phyloP scores from a whole-genome alignment of 2,888 invertebrate genomes.

The Phengaris arion region DNA sequence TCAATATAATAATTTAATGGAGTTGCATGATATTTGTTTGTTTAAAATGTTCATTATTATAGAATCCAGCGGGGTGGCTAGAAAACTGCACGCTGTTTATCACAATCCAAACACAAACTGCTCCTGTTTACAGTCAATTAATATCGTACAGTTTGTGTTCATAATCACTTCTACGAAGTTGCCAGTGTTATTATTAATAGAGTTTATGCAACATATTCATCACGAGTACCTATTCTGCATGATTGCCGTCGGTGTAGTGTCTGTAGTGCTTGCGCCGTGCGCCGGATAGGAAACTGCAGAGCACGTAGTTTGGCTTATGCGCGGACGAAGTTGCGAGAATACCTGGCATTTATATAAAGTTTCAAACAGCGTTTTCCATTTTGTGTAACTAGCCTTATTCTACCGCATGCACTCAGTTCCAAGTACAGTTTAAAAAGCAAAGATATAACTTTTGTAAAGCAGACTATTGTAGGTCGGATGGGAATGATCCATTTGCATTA shows the following conservation, averaged over 20 bases:
- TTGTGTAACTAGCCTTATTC: slow-evolving; percentile 29
- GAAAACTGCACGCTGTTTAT: background rate
- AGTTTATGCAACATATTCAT: slow-evolving; percentile 19
- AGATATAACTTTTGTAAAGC: slow-evolving; percentile 28
- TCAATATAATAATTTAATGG: background rate
- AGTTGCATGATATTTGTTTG: background rate
- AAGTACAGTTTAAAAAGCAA: slow-evolving; percentile 28
- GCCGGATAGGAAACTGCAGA: background rate
- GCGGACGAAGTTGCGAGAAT: slow-evolving; percentile 18
- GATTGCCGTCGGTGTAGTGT: slow-evolving; percentile 13
- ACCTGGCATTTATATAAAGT: slow-evolving; percentile 27
- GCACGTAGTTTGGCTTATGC: slow-evolving; percentile 25
- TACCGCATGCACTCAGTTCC: slow-evolving; percentile 27
- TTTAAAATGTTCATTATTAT: background rate
- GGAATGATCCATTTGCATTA: slow-evolving; percentile 29
- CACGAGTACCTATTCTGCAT: background rate
- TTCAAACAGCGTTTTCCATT: slow-evolving; percentile 13
- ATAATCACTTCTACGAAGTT: slow-evolving; percentile 12
- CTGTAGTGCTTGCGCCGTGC: background rate
- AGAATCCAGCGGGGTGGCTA: background rate
- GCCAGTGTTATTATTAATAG: slow-evolving; percentile 14
- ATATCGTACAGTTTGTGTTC: background rate
- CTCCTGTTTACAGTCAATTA: background rate
- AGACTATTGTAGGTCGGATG: slow-evolving; percentile 26
- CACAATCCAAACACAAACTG: slow-evolving; percentile 7